Base-by-base conservation (phyloP, 2,797 vertebrate species). In the Coendou prehensilis region DNA sequence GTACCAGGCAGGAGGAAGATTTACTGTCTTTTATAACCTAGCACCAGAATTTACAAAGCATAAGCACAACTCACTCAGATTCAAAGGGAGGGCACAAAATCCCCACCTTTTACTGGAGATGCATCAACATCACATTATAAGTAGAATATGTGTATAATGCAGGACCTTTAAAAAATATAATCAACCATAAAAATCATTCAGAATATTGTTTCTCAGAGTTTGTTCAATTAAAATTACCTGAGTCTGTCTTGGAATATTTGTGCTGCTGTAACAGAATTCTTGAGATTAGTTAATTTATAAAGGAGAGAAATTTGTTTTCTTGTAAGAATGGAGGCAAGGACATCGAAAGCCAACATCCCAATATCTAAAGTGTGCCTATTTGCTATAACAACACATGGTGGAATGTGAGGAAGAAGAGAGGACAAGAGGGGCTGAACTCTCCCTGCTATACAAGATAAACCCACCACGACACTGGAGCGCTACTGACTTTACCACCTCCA, bases 281-380 rank as follows among this genome's bases (percentile, higher is more conserved):
- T 82, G 18, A 88, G 11, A 52, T 3, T 81, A 28, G 17, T 5
- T 26, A 37, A 41, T 78, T 50, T 67, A 86, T 47, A 33, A 30
- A 61, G 23, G 10, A 15, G 9, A 54, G n/a, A 45, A 64, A 84
- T 41, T n/a, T 61, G n/a, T 61, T 82, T 83, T 83, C 11, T 59
- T 30, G 52, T 57, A 37, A 61, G 17, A 33, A 30, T 61, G 54
- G 76, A 79, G 52, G 1, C 10, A 1, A 7, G 10, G 5, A 37
- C 3, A 14, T 22, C 11, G 13, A 73, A 41, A 2, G 30, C 28
- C 45, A 61, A 23, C 7, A 5, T 52, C 3, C 17, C 18, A 45
- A 30, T 26, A 14, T 3, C 9, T 17, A 1, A 22, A 0, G 5
- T 50, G 54, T 1, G 2, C 10, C 8, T n/a, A 10, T 33, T 41